Percentiles rank a stretch among this genome's conserved stretches.
Conservation (phyloP, 2,888 invertebrate species). For the Sesia bembeciformis region DNA sequence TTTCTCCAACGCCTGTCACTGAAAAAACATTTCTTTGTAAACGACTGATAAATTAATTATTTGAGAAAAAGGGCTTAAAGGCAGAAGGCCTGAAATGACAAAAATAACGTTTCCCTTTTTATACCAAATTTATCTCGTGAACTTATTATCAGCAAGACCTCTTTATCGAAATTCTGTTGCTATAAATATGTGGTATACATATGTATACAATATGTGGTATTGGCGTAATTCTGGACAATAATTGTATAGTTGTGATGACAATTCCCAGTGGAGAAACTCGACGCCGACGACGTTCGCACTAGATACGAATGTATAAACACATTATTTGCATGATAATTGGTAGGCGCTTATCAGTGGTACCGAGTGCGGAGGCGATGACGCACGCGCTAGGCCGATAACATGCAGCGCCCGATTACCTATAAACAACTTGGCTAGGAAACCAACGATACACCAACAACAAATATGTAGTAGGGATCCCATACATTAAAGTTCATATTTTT, state of each 20-base stretch:
- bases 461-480: too few relatives aligned
- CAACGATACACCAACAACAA: conserved; percentile 17
- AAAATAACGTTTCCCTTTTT: too few relatives aligned
- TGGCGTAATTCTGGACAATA: conserved; percentile 31
- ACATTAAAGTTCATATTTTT: not conserved
- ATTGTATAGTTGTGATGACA: conserved; percentile 38
- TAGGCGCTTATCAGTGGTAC: conserved; percentile 63
- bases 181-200: conserved; percentile 22
- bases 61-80: too few relatives aligned
- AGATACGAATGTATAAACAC: conserved; percentile 57
- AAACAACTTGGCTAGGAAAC: conserved; percentile 29
- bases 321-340: conserved; percentile 73
- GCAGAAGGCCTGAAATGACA: too few relatives aligned
- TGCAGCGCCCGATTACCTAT: conserved; percentile 5
- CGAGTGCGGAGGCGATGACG: conserved; percentile 68
- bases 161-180: conserved; percentile 50
- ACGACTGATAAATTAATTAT: too few relatives aligned
- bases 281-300: conserved; percentile 26
- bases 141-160: conserved; percentile 61
- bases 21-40: not conserved
- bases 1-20: conserved; percentile 27
- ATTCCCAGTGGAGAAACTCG: conserved; percentile 43
- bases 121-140: conserved; percentile 43
- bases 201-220: conserved; percentile 34
- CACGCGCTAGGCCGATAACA: conserved; percentile 48